Conservation (phyloP, 2,797 vertebrate species). For the Phalanger gymnotis region DNA sequence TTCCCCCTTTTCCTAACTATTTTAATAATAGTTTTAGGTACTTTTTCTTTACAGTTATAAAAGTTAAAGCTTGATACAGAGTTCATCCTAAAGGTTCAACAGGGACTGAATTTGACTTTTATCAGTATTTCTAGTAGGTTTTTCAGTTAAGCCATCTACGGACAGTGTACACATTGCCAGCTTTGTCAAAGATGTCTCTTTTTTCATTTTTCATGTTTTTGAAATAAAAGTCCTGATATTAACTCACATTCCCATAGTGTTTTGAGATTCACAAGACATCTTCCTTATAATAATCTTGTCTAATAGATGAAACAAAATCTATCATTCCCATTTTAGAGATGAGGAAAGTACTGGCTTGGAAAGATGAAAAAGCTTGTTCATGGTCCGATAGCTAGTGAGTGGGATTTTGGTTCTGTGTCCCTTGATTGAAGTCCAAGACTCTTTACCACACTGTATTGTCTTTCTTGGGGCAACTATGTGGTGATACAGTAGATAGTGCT, state of each 20-base stretch:
- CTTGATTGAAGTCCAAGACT: neutral
- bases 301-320: neutral
- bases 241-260: neutral
- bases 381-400: neutral
- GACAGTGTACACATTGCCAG: neutral
- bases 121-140: neutral
- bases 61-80: neutral
- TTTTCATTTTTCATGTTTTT: constrained; percentile 3
- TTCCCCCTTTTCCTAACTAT: neutral
- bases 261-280: neutral
- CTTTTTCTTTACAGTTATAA: neutral
- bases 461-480: neutral
- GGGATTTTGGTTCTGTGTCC: neutral
- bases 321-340: neutral
- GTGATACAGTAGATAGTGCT: no score
- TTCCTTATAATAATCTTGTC: neutral
- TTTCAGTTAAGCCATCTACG: neutral
- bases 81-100: neutral
- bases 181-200: neutral
- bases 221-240: neutral
- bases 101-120: neutral
- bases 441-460: neutral
- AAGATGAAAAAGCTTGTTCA: neutral
- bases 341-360: neutral
- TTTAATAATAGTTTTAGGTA: neutral